phyloP scores from a whole-genome alignment of 2,113 vertebrate genomes.

The Octodon degus region DNA sequence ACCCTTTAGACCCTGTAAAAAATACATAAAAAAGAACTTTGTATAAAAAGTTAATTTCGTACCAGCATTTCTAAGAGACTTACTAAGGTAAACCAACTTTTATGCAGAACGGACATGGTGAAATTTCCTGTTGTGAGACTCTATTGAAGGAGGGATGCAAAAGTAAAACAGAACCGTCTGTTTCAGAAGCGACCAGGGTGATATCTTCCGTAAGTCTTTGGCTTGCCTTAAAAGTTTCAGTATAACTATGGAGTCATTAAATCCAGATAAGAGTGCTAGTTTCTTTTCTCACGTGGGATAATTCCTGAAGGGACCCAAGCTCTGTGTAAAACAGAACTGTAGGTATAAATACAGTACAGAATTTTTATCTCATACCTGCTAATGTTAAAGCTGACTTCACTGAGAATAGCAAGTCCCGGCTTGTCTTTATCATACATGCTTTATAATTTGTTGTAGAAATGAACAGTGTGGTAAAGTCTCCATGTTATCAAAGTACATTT shows the following conservation, averaged over 20 bases:
- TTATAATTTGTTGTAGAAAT: slow-evolving; percentile 11
- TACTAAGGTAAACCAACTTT: background rate
- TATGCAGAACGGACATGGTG: background rate
- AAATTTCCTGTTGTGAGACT: slow-evolving; percentile 16
- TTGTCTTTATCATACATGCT: background rate
- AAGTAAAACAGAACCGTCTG: slow-evolving; percentile 18
- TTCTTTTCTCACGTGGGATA: slow-evolving; percentile 12
- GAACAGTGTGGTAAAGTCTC: background rate
- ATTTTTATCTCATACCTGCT: background rate
- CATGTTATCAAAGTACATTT: background rate
- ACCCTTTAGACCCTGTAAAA: no score
- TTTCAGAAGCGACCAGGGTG: background rate
- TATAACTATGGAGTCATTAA: slow-evolving; percentile 43
- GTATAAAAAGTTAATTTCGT: slow-evolving; percentile 10
- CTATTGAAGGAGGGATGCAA: background rate
- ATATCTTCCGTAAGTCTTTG: slow-evolving; percentile 48
- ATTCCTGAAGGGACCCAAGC: background rate
- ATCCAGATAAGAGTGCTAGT: background rate
- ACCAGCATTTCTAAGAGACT: background rate
- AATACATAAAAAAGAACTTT: background rate
- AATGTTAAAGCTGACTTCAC: slow-evolving; percentile 50
- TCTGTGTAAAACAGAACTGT: background rate
- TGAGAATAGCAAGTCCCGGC: background rate
- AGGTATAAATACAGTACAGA: background rate
- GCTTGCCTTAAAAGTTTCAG: slow-evolving; percentile 27